Conservation (phyloP, 2,113 vertebrate species). For the Cyrtonyx montezumae region DNA sequence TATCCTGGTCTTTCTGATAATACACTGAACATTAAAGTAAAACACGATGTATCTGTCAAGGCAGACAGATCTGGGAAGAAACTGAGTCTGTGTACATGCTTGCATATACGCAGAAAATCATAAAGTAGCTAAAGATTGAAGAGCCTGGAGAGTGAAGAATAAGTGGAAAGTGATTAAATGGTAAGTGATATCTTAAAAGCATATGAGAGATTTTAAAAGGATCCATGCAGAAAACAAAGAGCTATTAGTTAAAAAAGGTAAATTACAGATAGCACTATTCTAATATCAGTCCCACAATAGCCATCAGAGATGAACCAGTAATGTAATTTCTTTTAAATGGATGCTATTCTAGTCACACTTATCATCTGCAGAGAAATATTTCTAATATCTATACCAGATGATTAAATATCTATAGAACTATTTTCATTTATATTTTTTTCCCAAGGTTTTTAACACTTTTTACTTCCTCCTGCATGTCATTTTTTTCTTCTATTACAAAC, state of each 20-base stretch:
- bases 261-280: slow-evolving; percentile 35
- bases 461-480: neutral
- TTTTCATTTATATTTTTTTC: slow-evolving; percentile 67
- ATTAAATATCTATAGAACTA: slow-evolving; percentile 45
- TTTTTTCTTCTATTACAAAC: slow-evolving; percentile 44
- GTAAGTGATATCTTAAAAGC: slow-evolving; percentile 70
- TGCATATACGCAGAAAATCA: neutral
- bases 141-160: slow-evolving; percentile 39
- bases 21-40: neutral
- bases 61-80: slow-evolving; percentile 9
- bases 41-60: neutral
- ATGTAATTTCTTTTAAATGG: slow-evolving; percentile 67
- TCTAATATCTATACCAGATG: slow-evolving; percentile 65
- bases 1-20: neutral
- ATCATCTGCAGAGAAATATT: slow-evolving; percentile 61
- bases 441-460: slow-evolving; percentile 25
- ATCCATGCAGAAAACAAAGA: slow-evolving; percentile 62
- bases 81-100: neutral
- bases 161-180: slow-evolving; percentile 68
- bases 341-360: slow-evolving; percentile 70
- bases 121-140: slow-evolving; percentile 33
- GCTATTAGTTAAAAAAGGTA: slow-evolving; percentile 69
- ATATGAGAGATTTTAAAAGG: slow-evolving; percentile 61
- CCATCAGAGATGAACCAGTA: slow-evolving; percentile 57
- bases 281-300: slow-evolving; percentile 61